A percentile compares a stretch with the other conserved stretches of the same genome.
phyloP scores from a whole-genome alignment of 2,888 invertebrate genomes.

The Elysia crispata region DNA sequence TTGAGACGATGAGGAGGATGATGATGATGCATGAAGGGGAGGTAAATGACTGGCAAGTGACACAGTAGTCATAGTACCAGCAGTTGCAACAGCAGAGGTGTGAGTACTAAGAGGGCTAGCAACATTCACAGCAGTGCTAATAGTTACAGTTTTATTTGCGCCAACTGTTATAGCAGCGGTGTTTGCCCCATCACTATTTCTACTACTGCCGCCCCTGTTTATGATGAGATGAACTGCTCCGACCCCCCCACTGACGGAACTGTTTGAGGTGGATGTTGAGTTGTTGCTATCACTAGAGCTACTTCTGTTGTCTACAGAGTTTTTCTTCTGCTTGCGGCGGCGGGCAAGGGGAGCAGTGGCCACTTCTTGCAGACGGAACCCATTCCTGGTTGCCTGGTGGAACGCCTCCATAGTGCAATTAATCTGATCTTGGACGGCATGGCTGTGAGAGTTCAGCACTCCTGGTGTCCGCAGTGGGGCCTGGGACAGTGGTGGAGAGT shows the following conservation, averaged over 20 bases:
- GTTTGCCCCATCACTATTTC: too few species aligned
- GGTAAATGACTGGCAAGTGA: too few species aligned
- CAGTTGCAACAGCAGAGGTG: too few species aligned
- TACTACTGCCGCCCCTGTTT: too few species aligned
- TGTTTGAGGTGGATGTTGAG: conserved; percentile 51
- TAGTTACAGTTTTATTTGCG: too few species aligned
- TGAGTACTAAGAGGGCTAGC: neutral
- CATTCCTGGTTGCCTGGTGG: conserved; percentile 84
- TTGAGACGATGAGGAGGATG: conserved; percentile 54
- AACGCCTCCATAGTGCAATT: conserved; percentile 84
- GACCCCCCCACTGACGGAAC: conserved; percentile 52
- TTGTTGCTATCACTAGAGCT: conserved; percentile 72
- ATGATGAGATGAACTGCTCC: too few species aligned
- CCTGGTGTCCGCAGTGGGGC: conserved; percentile 83
- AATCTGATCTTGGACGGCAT: conserved; percentile 80
- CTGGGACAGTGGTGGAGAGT: conserved; percentile 73
- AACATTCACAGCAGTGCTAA: too few species aligned
- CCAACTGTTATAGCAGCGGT: too few species aligned
- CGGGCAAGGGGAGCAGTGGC: conserved; percentile 85
- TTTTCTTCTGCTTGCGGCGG: conserved; percentile 81
- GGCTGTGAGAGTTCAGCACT: conserved; percentile 78
- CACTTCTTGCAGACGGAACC: conserved; percentile 87
- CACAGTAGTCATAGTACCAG: too few species aligned
- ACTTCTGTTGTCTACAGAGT: conserved; percentile 67
- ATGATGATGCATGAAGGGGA: conserved; percentile 3